Base-by-base conservation (phyloP, 1,140 invertebrate species). In the Eurytemora carolleeae region DNA sequence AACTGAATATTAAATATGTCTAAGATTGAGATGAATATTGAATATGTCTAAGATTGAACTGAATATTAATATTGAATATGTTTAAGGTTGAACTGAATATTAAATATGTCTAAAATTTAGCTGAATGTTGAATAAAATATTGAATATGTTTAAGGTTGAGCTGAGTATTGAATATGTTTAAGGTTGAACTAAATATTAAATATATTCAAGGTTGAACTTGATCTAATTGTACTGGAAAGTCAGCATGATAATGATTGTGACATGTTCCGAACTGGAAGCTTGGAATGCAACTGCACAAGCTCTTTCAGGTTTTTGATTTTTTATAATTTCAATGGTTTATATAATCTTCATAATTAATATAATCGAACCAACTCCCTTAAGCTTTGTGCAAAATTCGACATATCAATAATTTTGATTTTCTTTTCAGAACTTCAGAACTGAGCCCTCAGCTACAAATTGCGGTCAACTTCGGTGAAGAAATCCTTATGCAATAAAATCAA, bases 221-320 rank as follows among this genome's bases (percentile, higher is more conserved):
- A 62, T 54, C 26, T 62, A 22, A 62, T 62, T 25, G 60, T 62
- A 23, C 53, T 62, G 18, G 60, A 62, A 17, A 16, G 21, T 3
- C 19, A 58, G 54, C 44, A 62, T 19, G 54, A 62, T 22, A 20
- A 23, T n/a, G 55, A 62, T 15, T 62, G 60, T 54, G 54, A 56
- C 53, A 62, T 62, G 60, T 62, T 62, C 19, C 21, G 26, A 57
- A 55, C 17, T 21, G 60, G 19, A 1, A 20, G 17, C 18, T 57
- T 62, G 55, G 53, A 25, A 17, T 62, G 60, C 24, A 57, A 53
- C 20, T 62, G 60, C 22, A 44, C 59, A 1, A 24, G 17, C 20
- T 24, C 24, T n/a, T 61, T 61, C 26, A 61, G 59, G 59, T 61
- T 44, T 44, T 44, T 44, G n/a, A 12, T n/a, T 44, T 12, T 44